phyloP scores from a whole-genome alignment of 2,888 invertebrate species.

The Drosophila affinis region DNA sequence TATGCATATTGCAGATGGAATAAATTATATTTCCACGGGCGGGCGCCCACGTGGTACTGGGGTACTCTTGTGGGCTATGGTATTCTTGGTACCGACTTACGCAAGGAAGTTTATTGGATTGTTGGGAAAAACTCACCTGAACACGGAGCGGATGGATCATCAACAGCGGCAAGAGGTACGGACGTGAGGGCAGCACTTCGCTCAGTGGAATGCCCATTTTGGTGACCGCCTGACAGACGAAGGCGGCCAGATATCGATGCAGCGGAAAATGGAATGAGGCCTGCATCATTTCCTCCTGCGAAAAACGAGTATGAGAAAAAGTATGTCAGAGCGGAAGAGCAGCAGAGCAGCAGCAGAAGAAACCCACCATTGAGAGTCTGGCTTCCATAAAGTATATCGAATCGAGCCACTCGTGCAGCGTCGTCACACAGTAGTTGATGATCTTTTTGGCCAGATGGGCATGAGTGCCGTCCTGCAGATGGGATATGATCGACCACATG shows the following conservation, averaged over 20 bases:
- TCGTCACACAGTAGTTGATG: constrained; percentile 89
- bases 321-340: too few species aligned
- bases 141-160: constrained; percentile 96
- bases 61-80: too few species aligned
- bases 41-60: too few species aligned
- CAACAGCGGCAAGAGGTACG: constrained; percentile 90
- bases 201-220: constrained; percentile 90
- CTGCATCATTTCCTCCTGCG: constrained; percentile 91
- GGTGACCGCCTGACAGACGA: constrained; percentile 93
- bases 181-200: constrained; percentile 91
- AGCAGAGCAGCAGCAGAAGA: neutral
- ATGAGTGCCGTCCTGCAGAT: constrained; percentile 90
- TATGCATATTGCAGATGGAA: too few species aligned
- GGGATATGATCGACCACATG: constrained; percentile 98
- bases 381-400: constrained; percentile 90
- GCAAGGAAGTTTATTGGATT: too few species aligned
- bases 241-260: constrained; percentile 96
- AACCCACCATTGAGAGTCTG: constrained; percentile 84
- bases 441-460: constrained; percentile 91
- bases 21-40: too few species aligned
- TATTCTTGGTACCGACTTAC: too few species aligned
- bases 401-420: constrained; percentile 94
- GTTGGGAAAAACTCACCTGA: constrained; percentile 88
- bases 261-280: constrained; percentile 98
- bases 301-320: constrained; percentile 40